Evolutionary conservation across 2,113 vertebrate genomes (phyloP).

Genomic region (Balaeniceps rex): DNA sequence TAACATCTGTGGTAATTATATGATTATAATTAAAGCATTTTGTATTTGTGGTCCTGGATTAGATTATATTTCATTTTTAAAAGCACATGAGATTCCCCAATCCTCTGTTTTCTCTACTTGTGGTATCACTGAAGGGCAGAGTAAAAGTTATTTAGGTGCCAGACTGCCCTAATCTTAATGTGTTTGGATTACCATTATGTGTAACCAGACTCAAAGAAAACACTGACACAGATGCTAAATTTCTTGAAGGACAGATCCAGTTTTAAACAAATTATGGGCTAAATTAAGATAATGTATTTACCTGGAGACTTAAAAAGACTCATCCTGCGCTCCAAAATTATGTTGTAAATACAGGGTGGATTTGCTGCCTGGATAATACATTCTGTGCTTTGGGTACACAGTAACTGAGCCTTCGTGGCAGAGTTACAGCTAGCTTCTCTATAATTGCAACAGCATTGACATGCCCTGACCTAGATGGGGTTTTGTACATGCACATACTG

Average conservation of each 20-base stretch:
- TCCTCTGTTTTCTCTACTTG: background rate
- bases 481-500: background rate
- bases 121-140: background rate
- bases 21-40: background rate
- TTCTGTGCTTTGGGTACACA: background rate
- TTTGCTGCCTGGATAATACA: background rate
- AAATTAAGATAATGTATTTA: background rate
- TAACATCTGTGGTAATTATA: background rate
- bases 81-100: background rate
- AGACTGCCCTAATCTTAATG: background rate
- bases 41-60: background rate
- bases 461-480: background rate
- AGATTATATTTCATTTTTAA: conserved; percentile 19
- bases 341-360: background rate
- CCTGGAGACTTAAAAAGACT: background rate
- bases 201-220: conserved; percentile 47
- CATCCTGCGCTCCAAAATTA: background rate
- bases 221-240: background rate
- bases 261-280: conserved; percentile 1
- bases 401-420: background rate
- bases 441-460: accelerated
- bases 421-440: background rate
- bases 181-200: conserved; percentile 19
- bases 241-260: background rate
- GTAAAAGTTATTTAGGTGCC: conserved; percentile 7